These are phyloP conservation scores for Aplidium turbinatum DNA, from an alignment of 23 tunicate species.

Conservation along the genomic window DNA sequence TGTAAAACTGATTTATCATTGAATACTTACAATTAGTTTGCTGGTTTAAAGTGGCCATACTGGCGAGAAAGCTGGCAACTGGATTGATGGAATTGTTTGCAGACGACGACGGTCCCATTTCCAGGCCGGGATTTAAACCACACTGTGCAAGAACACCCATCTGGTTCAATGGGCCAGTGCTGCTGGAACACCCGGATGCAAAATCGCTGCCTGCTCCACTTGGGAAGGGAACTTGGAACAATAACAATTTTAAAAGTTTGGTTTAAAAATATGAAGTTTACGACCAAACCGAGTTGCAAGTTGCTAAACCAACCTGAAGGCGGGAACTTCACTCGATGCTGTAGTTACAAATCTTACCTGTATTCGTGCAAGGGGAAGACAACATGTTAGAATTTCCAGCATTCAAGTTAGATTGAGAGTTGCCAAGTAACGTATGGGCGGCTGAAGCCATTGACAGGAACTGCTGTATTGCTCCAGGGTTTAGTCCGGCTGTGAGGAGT, in stretches of 20 bases:
- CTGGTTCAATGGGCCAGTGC: conserved; percentile 51
- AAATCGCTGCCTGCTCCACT: conserved; percentile 44
- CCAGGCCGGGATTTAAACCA: conserved; percentile 24
- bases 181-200: conserved; percentile 29
- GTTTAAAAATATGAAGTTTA: too few species aligned
- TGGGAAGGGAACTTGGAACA: conserved; percentile 50
- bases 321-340: conserved; percentile 4
- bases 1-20: not conserved
- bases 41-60: conserved; percentile 41
- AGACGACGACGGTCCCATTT: conserved; percentile 1
- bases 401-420: not conserved
- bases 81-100: conserved; percentile 25
- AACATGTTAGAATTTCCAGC: conserved; percentile 17
- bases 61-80: conserved; percentile 33
- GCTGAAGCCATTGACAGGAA: conserved; percentile 71
- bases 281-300: not conserved
- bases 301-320: not conserved
- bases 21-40: conserved; percentile 44
- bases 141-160: conserved; percentile 28
- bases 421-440: conserved; percentile 54
- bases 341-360: too few species aligned
- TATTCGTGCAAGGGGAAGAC: too few species aligned
- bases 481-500: conserved; percentile 39
- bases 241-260: too few species aligned
- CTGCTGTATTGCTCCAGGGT: conserved; percentile 63